Evolutionary conservation across 1,140 invertebrate species (phyloP).

Genomic region (Hyles euphorbiae): DNA sequence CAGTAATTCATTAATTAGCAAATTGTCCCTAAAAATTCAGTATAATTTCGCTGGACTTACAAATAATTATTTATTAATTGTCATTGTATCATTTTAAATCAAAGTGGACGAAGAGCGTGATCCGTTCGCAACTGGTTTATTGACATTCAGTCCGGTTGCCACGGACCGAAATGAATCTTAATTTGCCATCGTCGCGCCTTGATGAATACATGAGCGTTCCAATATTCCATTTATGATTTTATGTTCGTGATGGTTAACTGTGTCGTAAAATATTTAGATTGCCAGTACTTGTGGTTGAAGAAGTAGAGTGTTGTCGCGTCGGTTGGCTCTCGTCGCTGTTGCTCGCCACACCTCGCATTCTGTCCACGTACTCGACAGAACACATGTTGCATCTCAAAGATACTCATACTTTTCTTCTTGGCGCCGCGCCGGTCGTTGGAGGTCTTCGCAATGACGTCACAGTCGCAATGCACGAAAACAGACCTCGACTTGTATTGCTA

Average conservation of each 20-base stretch:
- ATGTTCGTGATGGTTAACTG: not conserved
- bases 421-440: no score
- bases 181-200: slow-evolving; percentile 28
- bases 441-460: no score
- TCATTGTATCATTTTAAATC: slow-evolving; percentile 38
- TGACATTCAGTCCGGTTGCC: slow-evolving; percentile 40
- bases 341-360: no score
- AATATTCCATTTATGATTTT: slow-evolving; percentile 19
- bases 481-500: no score
- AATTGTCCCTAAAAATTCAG: slow-evolving; percentile 10
- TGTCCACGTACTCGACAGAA: no score
- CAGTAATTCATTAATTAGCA: slow-evolving; percentile 7
- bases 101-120: slow-evolving; percentile 17
- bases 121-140: slow-evolving; percentile 35
- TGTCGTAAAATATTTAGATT: no score
- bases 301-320: no score
- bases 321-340: no score
- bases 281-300: no score
- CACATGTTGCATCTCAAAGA: no score
- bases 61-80: slow-evolving; percentile 40
- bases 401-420: no score
- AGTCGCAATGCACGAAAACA: no score
- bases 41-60: slow-evolving; percentile 22
- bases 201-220: slow-evolving; percentile 18
- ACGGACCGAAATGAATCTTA: slow-evolving; percentile 41